Evolutionary conservation across 1,140 invertebrate species (phyloP), one percentile per base, ranked within the genome.

Genomic region (Drosophila mayri): DNA sequence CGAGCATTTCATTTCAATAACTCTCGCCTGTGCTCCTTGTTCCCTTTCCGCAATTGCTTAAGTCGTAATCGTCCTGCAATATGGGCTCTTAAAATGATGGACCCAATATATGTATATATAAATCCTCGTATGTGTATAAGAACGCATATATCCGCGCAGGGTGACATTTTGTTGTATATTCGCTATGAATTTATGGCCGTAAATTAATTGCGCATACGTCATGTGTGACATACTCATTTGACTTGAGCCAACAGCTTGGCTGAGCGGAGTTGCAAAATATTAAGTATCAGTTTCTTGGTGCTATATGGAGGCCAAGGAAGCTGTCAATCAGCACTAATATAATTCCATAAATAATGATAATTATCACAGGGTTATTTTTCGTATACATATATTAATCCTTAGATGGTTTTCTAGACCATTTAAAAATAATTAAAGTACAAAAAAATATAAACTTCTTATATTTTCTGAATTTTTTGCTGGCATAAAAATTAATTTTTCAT

Each of bases 201-300:
- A 68, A 63, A 90, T 90, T 88, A 88, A 88, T 88, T 88, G 80
- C 85, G 62, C 63, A 87, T 87, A 90, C 81, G 85, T 61, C 64
- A 62, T 79, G 76, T 84, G 52, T 76, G 75, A 64, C 83, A 50
- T 20, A 78, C 58, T 61, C 74, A 63, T 74, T 74, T 77, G 74
- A 76, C 63, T 77, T 60, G 40, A 50, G 62, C 63, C 64, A 47
- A 49, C 37, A 68, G 22, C 63, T 59, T 28, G 67, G 37, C 43
- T 50, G 35, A 46, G 28, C 37, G 50, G n/a, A 32, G 43, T 66
- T 37, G 22, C 32, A n/a, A 6, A 47, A 32, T 11, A 5, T 6
- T 35, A n/a, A 1, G 2, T 7, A 50, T 25, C 32, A 18, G 16
- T 20, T 12, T 16, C 6, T 52, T 14, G 4, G 4, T 14, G 11